A percentile compares a stretch with the other conserved stretches of the same genome.
Conservation (phyloP, 2,113 vertebrate species). For the Gymnobelideus leadbeateri region DNA sequence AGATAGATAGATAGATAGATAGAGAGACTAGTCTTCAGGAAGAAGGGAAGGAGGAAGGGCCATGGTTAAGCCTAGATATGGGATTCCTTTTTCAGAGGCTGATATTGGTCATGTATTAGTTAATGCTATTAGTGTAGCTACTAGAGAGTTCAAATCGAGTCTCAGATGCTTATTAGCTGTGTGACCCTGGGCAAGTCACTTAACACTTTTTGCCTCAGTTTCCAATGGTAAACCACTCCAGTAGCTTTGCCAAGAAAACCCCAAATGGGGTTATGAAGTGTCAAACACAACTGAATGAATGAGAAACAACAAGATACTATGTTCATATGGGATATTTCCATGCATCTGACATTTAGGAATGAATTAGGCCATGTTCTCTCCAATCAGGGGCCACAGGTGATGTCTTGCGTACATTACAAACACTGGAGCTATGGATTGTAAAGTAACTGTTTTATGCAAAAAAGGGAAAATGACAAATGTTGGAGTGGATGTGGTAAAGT, state of each 20-base stretch:
- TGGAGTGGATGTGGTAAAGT: not conserved
- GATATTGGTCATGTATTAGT: not conserved
- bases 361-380: not conserved
- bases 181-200: not conserved
- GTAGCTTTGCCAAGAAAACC: not conserved
- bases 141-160: not conserved
- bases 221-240: not conserved
- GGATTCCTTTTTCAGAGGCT: not conserved
- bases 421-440: not conserved
- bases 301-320: not conserved
- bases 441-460: not conserved
- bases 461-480: not conserved
- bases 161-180: not conserved
- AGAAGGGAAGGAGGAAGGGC: not conserved
- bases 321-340: not conserved
- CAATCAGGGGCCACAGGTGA: not conserved
- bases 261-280: not conserved
- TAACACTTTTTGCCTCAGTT: not conserved
- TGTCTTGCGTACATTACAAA: not conserved
- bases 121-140: not conserved
- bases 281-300: not conserved
- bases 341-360: not conserved
- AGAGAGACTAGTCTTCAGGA: not conserved
- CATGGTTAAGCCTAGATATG: not conserved
- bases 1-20: not conserved